These are phyloP conservation scores for Trimorus sp. DNA, from an alignment of 2,888 invertebrate species.

Conservation along the genomic window DNA sequence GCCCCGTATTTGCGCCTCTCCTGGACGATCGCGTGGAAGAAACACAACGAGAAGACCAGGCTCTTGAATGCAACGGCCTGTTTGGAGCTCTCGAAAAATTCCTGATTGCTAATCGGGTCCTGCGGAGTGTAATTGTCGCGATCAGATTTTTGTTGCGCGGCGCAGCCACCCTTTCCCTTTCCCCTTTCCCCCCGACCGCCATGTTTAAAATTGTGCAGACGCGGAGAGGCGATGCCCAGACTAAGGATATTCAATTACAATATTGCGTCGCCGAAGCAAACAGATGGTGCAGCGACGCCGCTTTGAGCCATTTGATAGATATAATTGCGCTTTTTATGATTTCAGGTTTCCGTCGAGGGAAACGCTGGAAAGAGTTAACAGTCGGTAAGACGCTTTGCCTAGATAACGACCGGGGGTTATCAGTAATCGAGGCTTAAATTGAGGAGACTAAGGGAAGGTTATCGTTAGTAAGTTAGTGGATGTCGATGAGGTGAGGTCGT, in stretches of 20 bases:
- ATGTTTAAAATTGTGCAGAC: slow-evolving; percentile 34
- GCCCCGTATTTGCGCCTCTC: slow-evolving; percentile 97
- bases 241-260: slow-evolving; percentile 50
- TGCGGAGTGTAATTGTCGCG: slow-evolving; percentile 47
- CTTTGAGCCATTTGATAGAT: slow-evolving; percentile 8
- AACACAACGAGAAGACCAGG: slow-evolving; percentile 95
- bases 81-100: slow-evolving; percentile 93
- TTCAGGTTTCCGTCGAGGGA: too few species aligned
- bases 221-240: neutral
- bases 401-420: too few species aligned
- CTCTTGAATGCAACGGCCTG: slow-evolving; percentile 92
- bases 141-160: slow-evolving; percentile 35
- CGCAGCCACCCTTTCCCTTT: neutral
- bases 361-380: too few species aligned
- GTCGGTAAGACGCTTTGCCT: too few species aligned
- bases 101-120: slow-evolving; percentile 92
- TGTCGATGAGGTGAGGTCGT: too few species aligned
- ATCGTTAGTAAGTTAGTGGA: too few species aligned
- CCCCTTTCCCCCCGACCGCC: slow-evolving; percentile 4
- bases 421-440: too few species aligned
- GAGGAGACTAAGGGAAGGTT: too few species aligned
- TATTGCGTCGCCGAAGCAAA: slow-evolving; percentile 33
- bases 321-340: slow-evolving; percentile 13
- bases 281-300: slow-evolving; percentile 29
- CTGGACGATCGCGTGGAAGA: slow-evolving; percentile 98